These are phyloP conservation scores for Karalla daura DNA, from an alignment of 2,797 vertebrate genomes.

Conservation along the genomic window DNA sequence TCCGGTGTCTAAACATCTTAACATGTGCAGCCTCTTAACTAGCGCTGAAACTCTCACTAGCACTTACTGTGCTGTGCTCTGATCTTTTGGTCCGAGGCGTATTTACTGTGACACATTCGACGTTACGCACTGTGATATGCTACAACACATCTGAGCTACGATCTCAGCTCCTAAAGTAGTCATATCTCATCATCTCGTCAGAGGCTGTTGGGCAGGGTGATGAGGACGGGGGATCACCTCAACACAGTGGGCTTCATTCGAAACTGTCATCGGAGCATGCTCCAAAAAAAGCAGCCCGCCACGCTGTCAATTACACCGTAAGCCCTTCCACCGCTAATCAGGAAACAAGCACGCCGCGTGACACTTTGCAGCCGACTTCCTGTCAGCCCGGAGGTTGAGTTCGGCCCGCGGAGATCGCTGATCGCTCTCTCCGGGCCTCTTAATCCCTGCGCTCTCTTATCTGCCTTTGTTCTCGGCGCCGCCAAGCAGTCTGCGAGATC, in stretches of 20 bases:
- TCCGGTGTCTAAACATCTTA: too few relatives aligned
- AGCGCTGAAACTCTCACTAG: too few relatives aligned
- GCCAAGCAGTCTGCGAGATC: slow-evolving; percentile 56
- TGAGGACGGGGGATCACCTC: too few relatives aligned
- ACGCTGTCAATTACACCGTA: background rate
- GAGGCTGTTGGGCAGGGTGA: too few relatives aligned
- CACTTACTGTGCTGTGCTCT: too few relatives aligned
- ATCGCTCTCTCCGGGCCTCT: slow-evolving; percentile 52
- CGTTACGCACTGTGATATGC: too few relatives aligned
- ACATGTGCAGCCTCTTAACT: too few relatives aligned
- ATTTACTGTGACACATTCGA: too few relatives aligned
- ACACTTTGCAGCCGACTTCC: slow-evolving; percentile 27
- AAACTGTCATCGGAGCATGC: background rate
- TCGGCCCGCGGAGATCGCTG: slow-evolving; percentile 26
- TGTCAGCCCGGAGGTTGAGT: slow-evolving; percentile 45
- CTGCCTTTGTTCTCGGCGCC: slow-evolving; percentile 57
- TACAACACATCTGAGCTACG: too few relatives aligned
- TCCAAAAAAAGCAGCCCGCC: background rate
- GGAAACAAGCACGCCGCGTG: slow-evolving; percentile 4
- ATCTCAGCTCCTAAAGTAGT: too few relatives aligned
- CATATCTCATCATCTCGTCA: too few relatives aligned
- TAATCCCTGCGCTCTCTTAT: slow-evolving; percentile 62
- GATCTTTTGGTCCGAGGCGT: too few relatives aligned
- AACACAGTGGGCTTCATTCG: background rate
- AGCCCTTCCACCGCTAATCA: slow-evolving; percentile 4